Evolutionary conservation across 2,888 invertebrate genomes (phyloP).

Genomic region (Strigamia maritima): DNA sequence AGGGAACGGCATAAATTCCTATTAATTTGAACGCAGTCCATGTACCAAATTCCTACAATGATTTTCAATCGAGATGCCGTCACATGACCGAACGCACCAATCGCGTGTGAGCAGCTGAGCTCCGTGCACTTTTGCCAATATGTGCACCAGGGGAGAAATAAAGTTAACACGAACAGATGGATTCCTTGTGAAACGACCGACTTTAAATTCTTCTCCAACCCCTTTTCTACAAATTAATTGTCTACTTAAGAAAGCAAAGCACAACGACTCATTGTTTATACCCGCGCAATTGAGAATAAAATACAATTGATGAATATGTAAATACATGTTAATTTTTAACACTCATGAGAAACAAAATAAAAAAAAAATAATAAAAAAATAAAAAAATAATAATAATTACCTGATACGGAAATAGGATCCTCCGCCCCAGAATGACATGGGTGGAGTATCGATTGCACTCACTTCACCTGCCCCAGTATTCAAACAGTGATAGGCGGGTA

Average conservation of each 20-base stretch:
- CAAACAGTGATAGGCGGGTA: neutral
- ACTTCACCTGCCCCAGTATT: neutral
- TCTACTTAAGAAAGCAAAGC: conserved; percentile 15
- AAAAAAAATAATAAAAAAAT: no score
- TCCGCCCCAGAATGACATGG: conserved; percentile 10
- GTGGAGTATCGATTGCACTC: conserved; percentile 1
- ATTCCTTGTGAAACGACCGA: conserved; percentile 10
- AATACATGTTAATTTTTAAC: no score
- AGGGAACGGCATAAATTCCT: conserved; percentile 9
- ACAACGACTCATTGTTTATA: conserved; percentile 10
- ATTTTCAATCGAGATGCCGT: conserved; percentile 9
- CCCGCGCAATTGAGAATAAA: neutral
- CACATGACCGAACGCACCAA: neutral
- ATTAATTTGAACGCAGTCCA: conserved; percentile 15
- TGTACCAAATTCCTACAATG: conserved; percentile 15
- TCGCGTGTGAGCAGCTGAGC: neutral
- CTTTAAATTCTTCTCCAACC: conserved; percentile 15
- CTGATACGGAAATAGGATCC: neutral
- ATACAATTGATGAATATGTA: no score
- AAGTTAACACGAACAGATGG: conserved; percentile 15
- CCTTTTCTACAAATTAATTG: conserved; percentile 15
- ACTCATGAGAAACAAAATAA: no score
- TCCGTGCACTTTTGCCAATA: conserved; percentile 10
- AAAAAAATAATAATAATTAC: conserved; percentile 4
- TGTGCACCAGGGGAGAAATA: conserved; percentile 10